Evolutionary conservation across 2,888 invertebrate species (phyloP), one percentile per base, ranked within the genome.

Genomic region (Keiferia lycopersicella): DNA sequence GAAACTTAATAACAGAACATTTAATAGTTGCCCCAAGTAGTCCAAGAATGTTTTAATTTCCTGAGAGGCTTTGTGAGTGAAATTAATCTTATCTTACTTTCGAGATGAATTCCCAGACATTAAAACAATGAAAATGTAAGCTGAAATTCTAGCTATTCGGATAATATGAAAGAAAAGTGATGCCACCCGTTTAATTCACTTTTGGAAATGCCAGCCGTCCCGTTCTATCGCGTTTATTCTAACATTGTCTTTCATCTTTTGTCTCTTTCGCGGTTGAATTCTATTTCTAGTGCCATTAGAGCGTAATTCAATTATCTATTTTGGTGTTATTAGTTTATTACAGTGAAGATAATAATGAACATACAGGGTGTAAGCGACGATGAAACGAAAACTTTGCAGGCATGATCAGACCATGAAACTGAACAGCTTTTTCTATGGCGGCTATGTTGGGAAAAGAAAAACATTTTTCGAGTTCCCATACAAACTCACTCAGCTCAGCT

Each of bases 301-400:
- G 45, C 14, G 51, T 53, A 53, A 53, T 53, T 53, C 51, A 53
- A 53, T 53, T 53, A 53, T 22, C 22, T 53, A 50, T 22, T 53
- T 53, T 26, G 14, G 50, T 50, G 8, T 6, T 26, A 26, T 26
- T n/a, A n/a, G n/a, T n/a, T 48, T 48, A 48, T 48, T 18, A 18
- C 48, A n/a, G 14, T 14, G 41, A 41, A 14, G 12, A 14, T 41
- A 14, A 41, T 41, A 41, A 41, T 41, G 14, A 41, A 41, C 12
- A 41, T 41, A n/a, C n/a, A n/a, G n/a, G n/a, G n/a, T n/a, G n/a
- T n/a, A n/a, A n/a, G n/a, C n/a, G n/a, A n/a, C n/a, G n/a, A n/a
- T n/a, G n/a, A n/a, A n/a, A n/a, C n/a, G n/a, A n/a, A n/a, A n/a
- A n/a, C n/a, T n/a, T n/a, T n/a, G n/a, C n/a, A n/a, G n/a, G n/a